A percentile compares a stretch with the other conserved stretches of the same genome.
phyloP scores from a whole-genome alignment of 2,888 invertebrate genomes.

The Eristalis intricaria region DNA sequence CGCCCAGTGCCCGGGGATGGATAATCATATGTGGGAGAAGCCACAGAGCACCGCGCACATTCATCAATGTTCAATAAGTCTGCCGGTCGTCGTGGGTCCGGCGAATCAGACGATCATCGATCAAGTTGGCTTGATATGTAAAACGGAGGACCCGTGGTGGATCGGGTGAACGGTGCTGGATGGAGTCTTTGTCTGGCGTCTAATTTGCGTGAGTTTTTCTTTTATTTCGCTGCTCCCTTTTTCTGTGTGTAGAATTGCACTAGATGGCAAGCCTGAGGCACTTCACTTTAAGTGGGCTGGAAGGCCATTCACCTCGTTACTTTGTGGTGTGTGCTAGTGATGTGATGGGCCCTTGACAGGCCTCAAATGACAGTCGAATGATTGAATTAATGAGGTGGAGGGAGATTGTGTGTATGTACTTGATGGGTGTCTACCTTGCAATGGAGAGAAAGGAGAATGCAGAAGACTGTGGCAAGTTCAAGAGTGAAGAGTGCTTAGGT shows the following conservation, averaged over 20 bases:
- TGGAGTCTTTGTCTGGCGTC: not conserved
- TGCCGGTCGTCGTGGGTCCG: slow-evolving; percentile 13
- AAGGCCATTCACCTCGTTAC: not conserved
- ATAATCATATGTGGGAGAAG: slow-evolving; percentile 48
- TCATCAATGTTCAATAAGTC: slow-evolving; percentile 65
- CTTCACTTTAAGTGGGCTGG: not conserved
- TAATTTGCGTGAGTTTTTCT: not conserved
- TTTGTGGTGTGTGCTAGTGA: not conserved
- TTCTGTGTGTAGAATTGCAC: not conserved
- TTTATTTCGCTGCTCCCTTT: not conserved
- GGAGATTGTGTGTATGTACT: too few relatives aligned
- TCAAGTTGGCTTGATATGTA: slow-evolving; percentile 30
- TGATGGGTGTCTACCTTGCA: too few relatives aligned
- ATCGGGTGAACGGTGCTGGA: not conserved
- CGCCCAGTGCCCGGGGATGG: not conserved
- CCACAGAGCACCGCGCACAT: slow-evolving; percentile 33
- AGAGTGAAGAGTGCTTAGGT: too few relatives aligned
- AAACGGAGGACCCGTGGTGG: not conserved
- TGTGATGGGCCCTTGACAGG: not conserved
- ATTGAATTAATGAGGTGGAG: too few relatives aligned
- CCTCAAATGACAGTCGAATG: too few relatives aligned
- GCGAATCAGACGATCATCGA: slow-evolving; percentile 30
- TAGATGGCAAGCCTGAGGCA: slow-evolving; percentile 9
- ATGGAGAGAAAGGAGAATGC: too few relatives aligned
- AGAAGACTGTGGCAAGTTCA: too few relatives aligned